Conservation (phyloP, 23 tunicate genomes). For the Halocynthia roretzi region DNA sequence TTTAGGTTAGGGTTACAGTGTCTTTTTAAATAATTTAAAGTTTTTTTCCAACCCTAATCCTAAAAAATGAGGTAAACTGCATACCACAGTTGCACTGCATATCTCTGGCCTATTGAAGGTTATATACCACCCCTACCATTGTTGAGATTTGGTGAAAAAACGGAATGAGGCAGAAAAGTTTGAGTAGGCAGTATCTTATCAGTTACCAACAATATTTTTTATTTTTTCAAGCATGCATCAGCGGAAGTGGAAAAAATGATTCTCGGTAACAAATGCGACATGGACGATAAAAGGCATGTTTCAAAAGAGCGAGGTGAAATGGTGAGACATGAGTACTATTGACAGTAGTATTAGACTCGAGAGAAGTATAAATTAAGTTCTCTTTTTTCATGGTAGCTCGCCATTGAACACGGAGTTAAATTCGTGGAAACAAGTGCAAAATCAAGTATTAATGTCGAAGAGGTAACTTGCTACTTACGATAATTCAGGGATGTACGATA, state of each 20-base stretch:
- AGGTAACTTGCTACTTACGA: conserved; percentile 22
- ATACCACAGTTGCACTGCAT: no score
- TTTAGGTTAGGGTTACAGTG: no score
- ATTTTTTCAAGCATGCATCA: conserved; percentile 61
- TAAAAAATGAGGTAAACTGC: no score
- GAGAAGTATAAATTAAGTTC: background rate
- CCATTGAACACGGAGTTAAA: conserved; percentile 87
- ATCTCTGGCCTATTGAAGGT: no score
- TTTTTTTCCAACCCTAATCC: no score
- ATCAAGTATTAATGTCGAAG: conserved; percentile 70
- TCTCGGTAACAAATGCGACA: conserved; percentile 87
- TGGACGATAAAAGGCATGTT: conserved; percentile 68
- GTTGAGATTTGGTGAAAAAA: no score
- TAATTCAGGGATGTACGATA: background rate
- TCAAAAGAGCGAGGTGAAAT: conserved; percentile 80
- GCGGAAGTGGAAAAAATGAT: conserved; percentile 94
- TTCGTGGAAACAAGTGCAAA: conserved; percentile 96
- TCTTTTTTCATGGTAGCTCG: conserved; percentile 37
- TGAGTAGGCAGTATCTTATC: no score
- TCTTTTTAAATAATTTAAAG: no score
- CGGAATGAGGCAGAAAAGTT: no score
- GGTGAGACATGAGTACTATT: conserved; percentile 17
- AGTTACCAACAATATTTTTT: background rate
- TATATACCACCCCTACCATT: no score
- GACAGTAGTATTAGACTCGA: no score